Evolutionary conservation across 2,113 vertebrate species (phyloP).

Genomic region (Hydrochoerus hydrochaeris): DNA sequence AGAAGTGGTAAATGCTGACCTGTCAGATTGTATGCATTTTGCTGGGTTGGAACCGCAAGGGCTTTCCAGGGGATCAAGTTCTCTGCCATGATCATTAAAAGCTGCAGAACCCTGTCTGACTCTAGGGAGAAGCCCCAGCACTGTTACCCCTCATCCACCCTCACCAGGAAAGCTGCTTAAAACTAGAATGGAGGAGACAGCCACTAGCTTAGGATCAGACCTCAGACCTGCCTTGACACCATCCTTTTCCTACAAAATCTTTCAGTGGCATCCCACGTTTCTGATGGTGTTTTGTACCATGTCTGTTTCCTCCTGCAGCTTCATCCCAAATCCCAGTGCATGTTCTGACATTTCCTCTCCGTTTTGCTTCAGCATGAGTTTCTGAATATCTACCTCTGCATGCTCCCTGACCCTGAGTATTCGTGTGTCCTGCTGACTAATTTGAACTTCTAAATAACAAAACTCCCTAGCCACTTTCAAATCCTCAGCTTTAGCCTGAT

Average conservation of each 20-base stretch:
- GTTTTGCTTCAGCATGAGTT: background rate
- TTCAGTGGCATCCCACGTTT: background rate
- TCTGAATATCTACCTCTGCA: background rate
- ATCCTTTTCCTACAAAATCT: background rate
- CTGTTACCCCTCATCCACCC: conserved; percentile 24
- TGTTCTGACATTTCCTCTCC: background rate
- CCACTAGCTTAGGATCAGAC: background rate
- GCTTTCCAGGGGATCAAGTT: conserved; percentile 52
- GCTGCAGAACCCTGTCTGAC: conserved; percentile 27
- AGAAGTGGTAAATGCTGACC: conserved; percentile 55
- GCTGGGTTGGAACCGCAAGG: conserved; percentile 55
- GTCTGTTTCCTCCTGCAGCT: background rate
- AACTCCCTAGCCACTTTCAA: background rate
- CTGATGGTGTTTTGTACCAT: background rate
- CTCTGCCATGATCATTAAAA: conserved; percentile 65
- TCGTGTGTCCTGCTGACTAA: background rate
- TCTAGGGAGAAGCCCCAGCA: conserved; percentile 22
- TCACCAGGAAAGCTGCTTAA: conserved; percentile 24
- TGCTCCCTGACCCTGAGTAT: background rate
- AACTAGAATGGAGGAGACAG: conserved; percentile 51
- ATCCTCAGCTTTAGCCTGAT: background rate
- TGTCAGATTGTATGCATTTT: conserved; percentile 65
- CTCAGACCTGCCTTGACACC: background rate
- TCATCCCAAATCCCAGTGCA: background rate
- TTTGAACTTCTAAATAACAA: conserved; percentile 23